Percentiles rank a stretch among this genome's conserved stretches.
These are phyloP conservation scores for Athetis lepigone DNA, from an alignment of 2,888 invertebrate species.

Conservation along the genomic window DNA sequence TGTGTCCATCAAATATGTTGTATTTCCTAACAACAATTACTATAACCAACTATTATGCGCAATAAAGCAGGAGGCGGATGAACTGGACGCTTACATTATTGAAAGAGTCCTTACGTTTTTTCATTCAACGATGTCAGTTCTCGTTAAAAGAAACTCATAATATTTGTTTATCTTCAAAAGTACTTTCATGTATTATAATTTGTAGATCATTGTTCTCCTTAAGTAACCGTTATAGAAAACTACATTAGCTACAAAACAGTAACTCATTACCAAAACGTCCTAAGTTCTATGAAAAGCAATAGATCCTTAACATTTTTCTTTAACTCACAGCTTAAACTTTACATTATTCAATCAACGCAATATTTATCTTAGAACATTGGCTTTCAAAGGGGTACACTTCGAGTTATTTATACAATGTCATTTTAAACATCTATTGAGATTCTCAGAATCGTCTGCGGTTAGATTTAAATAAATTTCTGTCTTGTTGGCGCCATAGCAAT, in stretches of 20 bases:
- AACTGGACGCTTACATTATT: too few relatives aligned
- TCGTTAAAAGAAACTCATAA: too few relatives aligned
- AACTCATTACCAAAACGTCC: slow-evolving; percentile 9
- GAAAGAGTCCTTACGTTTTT: too few relatives aligned
- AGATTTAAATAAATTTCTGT: slow-evolving; percentile 71
- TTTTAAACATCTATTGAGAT: slow-evolving; percentile 64
- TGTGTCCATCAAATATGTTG: too few relatives aligned
- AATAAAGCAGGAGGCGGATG: too few relatives aligned
- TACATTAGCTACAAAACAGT: slow-evolving; percentile 16
- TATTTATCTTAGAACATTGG: slow-evolving; percentile 47
- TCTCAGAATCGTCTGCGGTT: slow-evolving; percentile 66
- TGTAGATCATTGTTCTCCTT: background rate
- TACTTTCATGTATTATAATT: background rate
- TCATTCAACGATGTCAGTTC: too few relatives aligned
- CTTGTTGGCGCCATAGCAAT: slow-evolving; percentile 74
- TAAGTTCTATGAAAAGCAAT: slow-evolving; percentile 22
- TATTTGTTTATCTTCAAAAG: background rate
- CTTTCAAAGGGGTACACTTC: slow-evolving; percentile 50
- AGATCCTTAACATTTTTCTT: slow-evolving; percentile 11
- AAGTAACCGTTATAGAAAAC: background rate
- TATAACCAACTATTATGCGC: too few relatives aligned
- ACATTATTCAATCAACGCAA: slow-evolving; percentile 51
- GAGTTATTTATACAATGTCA: slow-evolving; percentile 59
- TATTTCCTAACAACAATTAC: too few relatives aligned
- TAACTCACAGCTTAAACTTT: slow-evolving; percentile 16